phyloP scores from a whole-genome alignment of 2,797 vertebrate genomes.

The Anguilla megastoma region DNA sequence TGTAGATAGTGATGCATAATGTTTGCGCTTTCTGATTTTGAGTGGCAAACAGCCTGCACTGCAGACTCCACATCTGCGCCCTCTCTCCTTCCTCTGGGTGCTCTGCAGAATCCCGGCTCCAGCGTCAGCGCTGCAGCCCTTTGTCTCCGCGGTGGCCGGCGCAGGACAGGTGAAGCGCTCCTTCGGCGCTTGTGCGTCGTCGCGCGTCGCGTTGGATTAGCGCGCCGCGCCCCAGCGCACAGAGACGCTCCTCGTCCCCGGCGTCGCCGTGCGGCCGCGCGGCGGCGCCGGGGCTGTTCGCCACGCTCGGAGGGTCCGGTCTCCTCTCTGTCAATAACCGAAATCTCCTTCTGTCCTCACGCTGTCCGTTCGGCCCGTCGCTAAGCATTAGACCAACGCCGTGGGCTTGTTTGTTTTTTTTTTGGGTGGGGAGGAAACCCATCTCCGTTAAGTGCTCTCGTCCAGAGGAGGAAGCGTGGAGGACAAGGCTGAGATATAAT shows the following conservation, averaged over 20 bases:
- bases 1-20: no score
- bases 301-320: not conserved
- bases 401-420: not conserved
- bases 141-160: conserved; percentile 27
- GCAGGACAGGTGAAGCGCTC: conserved; percentile 11
- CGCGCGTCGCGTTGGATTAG: conserved; percentile 27
- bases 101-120: not conserved
- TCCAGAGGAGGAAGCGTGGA: not conserved
- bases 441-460: not conserved
- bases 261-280: not conserved
- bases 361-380: not conserved
- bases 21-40: no score
- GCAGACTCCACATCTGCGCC: no score
- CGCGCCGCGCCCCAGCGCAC: not conserved
- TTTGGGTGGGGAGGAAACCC: not conserved
- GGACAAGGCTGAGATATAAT: not conserved
- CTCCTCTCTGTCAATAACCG: not conserved
- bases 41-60: no score
- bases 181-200: conserved; percentile 24
- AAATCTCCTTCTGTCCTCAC: no score
- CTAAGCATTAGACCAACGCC: not conserved
- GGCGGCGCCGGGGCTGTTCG: not conserved
- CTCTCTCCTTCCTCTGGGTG: not conserved
- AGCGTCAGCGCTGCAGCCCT: not conserved
- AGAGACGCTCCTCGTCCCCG: not conserved